Evolutionary conservation across 2,888 invertebrate species (phyloP), one percentile per base, ranked within the genome.

Genomic region (Euplagia quadripunctaria): DNA sequence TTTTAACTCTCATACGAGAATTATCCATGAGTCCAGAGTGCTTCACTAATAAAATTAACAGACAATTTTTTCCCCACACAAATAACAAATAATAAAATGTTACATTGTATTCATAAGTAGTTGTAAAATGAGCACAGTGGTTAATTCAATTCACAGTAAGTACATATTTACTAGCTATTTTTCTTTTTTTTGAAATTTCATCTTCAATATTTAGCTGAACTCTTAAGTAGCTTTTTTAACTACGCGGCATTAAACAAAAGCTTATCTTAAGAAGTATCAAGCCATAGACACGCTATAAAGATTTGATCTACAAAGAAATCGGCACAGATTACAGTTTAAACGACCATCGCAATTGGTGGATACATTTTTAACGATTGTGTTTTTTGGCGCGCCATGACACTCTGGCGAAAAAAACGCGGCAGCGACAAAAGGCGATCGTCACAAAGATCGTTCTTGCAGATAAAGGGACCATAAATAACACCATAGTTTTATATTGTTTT

Each of bases 391-490:
- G 67, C 75, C 66, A 71, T 52, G 73, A 72, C 20, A 70, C 64
- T n/a, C n/a, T 65, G 61, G 73, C 75, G 69, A 81, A 80, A 87
- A 91, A 93, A 92, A 91, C 85, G 91, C 93, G 93, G 94, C 90
- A 82, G 83, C 90, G 92, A 94, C 94, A 94, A 94, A 94, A 92
- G 93, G 89, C 87, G 87, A 89, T 89, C 87, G 87, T 88, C 88
- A 85, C 87, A 86, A 85, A 90, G 92, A 92, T 92, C 85, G 82
- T 86, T 83, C 83, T 88, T 86, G 78, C 80, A 90, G 94, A 94
- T 94, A 94, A 91, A 90, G 83, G 76, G 86, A 86, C 89, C 88
- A 94, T 96, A 95, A 95, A 95, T 94, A 94, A 94, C 94, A 93
- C 92, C 85, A 91, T 91, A 88, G 89, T 90, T 92, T 91, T 89